phyloP scores from a whole-genome alignment of 2,797 vertebrate genomes.

The Myotis planiceps region DNA sequence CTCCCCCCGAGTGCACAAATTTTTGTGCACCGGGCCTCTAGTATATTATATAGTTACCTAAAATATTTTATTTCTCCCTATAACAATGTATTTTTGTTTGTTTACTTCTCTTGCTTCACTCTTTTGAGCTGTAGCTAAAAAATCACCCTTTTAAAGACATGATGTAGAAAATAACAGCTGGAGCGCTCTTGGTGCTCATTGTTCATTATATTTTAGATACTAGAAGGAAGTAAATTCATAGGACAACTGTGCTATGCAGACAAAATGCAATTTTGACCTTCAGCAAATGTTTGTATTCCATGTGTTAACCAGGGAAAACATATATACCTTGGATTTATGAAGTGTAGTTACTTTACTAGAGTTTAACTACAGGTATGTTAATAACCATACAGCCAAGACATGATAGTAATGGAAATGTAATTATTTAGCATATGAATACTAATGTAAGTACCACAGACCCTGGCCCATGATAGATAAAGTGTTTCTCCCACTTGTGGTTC shows the following conservation, averaged over 20 bases:
- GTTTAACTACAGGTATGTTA: neutral
- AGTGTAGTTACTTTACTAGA: neutral
- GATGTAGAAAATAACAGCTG: conserved; percentile 39
- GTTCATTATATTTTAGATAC: conserved; percentile 58
- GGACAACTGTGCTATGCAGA: conserved; percentile 29
- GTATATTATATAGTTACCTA: neutral
- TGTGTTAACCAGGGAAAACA: neutral
- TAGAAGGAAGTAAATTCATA: conserved; percentile 67
- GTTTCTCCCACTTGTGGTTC: neutral
- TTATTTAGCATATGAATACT: neutral
- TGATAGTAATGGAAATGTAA: neutral
- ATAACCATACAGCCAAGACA: neutral
- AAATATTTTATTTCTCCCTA: neutral
- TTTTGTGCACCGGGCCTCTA: too few species aligned
- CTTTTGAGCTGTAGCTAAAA: conserved; percentile 61
- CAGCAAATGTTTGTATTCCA: conserved; percentile 39
- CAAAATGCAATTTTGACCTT: conserved; percentile 55
- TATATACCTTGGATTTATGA: neutral
- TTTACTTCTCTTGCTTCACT: neutral
- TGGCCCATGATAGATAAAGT: neutral
- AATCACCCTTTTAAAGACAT: neutral
- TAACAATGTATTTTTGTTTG: neutral
- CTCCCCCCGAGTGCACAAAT: too few species aligned
- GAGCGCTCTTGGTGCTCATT: conserved; percentile 51
- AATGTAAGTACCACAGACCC: neutral